Evolutionary conservation across 2,113 vertebrate genomes (phyloP), one percentile per base, ranked within the genome.

Genomic region (Rallus limicola): DNA sequence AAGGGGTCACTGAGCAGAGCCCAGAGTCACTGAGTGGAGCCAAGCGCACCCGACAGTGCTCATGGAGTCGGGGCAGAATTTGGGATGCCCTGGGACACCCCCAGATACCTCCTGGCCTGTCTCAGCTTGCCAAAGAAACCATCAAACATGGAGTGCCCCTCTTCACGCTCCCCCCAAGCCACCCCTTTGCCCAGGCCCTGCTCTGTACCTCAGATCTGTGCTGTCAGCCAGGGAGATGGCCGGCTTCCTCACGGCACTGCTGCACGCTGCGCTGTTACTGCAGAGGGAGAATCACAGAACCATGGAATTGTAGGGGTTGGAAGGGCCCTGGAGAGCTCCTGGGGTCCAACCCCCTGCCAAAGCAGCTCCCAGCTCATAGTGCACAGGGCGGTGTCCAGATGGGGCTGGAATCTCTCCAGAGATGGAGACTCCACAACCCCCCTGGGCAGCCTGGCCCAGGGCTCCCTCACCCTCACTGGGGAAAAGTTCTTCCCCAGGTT

Each of bases 161-260:
- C 31, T 33, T 26, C 62, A 1, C 8, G 18, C 44, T 46, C 17
- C 44, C 44, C 13, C 17, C n/a, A 8, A 55, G 33, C 38, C 38
- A 14, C 29, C 44, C 50, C 20, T 19, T 40, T 16, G 6, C 42
- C 55, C 29, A 4, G n/a, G 4, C 52, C 53, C 80, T 14, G 21
- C 58, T 46, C 52, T 72, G 62, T 93, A 99, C 99, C 99, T 98
- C 76, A 99, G 98, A 91, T 99, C 99, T 1, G 99, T 99, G 98
- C 99, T 99, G 96, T 99, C 99, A 10, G 99, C 99, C 72, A 99
- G 97, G 78, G 99, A 99, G 97, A 99, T 99, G 72, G 99, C 99
- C 2, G 99, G 99, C 90, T 99, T 99, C 80, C 99, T 98, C 74
- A 99, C 99, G 0, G 99, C 99, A 28, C 99, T 99, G 96, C 99